A percentile compares a stretch with the other conserved stretches of the same genome.
Conservation (phyloP, 2,888 invertebrate genomes). For the Harpalus rubripes region DNA sequence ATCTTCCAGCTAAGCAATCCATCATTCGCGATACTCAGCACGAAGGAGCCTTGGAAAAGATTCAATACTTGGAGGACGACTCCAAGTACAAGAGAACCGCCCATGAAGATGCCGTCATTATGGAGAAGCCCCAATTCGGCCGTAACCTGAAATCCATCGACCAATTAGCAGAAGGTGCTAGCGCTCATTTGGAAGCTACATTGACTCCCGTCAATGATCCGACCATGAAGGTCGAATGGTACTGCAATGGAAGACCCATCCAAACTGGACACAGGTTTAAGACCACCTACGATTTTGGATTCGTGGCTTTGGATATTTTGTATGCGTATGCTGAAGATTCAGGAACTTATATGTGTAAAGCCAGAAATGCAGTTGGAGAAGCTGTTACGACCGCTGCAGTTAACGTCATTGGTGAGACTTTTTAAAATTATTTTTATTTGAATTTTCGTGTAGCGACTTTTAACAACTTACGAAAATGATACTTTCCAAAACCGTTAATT, state of each 20-base stretch:
- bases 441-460: too few species aligned
- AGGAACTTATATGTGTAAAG: slow-evolving; percentile 97
- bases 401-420: slow-evolving; percentile 86
- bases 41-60: slow-evolving; percentile 94
- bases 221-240: slow-evolving; percentile 99
- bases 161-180: slow-evolving; percentile 90
- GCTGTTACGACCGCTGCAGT: slow-evolving; percentile 96
- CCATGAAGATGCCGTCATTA: slow-evolving; percentile 86
- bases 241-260: slow-evolving; percentile 95
- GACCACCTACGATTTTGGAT: slow-evolving; percentile 98
- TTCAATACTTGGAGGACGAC: slow-evolving; percentile 93
- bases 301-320: slow-evolving; percentile 96
- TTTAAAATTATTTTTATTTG: too few species aligned
- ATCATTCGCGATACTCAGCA: slow-evolving; percentile 95
- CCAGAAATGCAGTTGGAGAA: slow-evolving; percentile 96
- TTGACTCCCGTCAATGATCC: slow-evolving; percentile 98
- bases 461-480: too few species aligned
- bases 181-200: slow-evolving; percentile 95
- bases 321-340: slow-evolving; percentile 98
- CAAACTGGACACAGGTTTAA: slow-evolving; percentile 97
- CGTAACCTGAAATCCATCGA: slow-evolving; percentile 91
- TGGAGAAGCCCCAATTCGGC: slow-evolving; percentile 94
- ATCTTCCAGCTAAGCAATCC: slow-evolving; percentile 85
- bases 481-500: too few species aligned
- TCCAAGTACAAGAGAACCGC: slow-evolving; percentile 86